phyloP scores from a whole-genome alignment of 2,113 vertebrate species.

The Myotis lucifugus region DNA sequence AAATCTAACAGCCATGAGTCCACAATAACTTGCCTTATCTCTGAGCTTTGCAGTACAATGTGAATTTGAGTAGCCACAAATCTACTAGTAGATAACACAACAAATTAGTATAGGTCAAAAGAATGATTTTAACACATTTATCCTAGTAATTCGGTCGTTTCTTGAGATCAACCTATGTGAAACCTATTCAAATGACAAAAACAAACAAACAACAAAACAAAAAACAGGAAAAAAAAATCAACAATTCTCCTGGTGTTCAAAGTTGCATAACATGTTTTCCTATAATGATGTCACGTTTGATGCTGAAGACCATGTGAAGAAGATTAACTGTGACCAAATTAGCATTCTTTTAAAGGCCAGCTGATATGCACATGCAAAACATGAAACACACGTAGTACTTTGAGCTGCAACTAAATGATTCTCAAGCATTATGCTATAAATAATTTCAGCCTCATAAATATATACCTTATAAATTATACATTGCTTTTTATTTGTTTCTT shows the following conservation, averaged over 20 bases:
- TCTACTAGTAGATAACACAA: not conserved
- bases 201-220: not conserved
- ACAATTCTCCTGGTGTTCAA: not conserved
- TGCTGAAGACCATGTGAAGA: slow-evolving; percentile 52
- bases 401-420: slow-evolving; percentile 58
- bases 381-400: not conserved
- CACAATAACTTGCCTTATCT: not conserved
- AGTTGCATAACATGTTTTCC: slow-evolving; percentile 49
- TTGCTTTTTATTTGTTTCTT: slow-evolving; percentile 58
- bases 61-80: not conserved
- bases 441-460: slow-evolving; percentile 48
- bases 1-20: not conserved
- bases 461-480: slow-evolving; percentile 62
- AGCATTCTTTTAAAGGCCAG: slow-evolving; percentile 60
- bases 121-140: not conserved
- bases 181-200: not conserved
- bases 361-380: slow-evolving; percentile 69
- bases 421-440: not conserved
- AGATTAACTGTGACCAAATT: slow-evolving; percentile 76
- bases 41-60: not conserved
- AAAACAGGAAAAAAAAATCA: not conserved
- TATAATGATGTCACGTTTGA: slow-evolving; percentile 57
- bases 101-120: not conserved
- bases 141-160: not conserved
- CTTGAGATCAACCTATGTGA: not conserved